These are phyloP conservation scores for Thamnaconus septentrionalis DNA, from an alignment of 2,113 vertebrate species.

Conservation along the genomic window DNA sequence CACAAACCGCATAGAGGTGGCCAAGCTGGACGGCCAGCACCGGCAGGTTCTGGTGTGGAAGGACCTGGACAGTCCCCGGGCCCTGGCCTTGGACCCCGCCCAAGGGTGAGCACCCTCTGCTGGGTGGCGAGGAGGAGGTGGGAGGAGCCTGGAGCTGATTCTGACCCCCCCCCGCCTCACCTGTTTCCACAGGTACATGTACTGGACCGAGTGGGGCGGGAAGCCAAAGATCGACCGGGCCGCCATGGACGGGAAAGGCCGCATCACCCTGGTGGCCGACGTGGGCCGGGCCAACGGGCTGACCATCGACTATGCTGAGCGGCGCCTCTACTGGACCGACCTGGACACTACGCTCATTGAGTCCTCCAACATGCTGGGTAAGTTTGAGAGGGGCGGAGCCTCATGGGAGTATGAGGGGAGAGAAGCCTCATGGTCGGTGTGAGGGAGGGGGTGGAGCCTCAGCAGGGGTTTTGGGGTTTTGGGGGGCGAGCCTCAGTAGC, in stretches of 20 bases:
- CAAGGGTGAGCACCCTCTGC: constrained; percentile 80
- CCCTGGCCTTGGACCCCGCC: constrained; percentile 89
- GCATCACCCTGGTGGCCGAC: constrained; percentile 87
- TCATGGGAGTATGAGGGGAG: no score
- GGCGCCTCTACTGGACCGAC: constrained; percentile 95
- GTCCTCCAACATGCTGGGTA: constrained; percentile 94
- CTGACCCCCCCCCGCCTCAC: no score
- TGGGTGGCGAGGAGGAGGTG: neutral
- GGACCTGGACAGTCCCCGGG: constrained; percentile 92
- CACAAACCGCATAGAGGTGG: constrained; percentile 94
- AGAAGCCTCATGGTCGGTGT: no score
- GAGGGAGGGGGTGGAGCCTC: no score
- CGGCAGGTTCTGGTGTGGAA: constrained; percentile 96
- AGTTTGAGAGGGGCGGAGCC: neutral
- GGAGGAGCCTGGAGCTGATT: neutral
- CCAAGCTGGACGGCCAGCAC: constrained; percentile 93
- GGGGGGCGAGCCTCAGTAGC: no score
- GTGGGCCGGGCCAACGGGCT: constrained; percentile 94
- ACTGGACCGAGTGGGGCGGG: constrained; percentile 98
- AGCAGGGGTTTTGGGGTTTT: no score
- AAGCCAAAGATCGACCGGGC: constrained; percentile 95
- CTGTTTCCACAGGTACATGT: constrained; percentile 86
- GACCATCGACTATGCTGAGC: constrained; percentile 93
- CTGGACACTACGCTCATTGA: constrained; percentile 95
- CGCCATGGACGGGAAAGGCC: constrained; percentile 91